phyloP scores from a whole-genome alignment of 2,888 invertebrate species.

The Trisateles emortualis region DNA sequence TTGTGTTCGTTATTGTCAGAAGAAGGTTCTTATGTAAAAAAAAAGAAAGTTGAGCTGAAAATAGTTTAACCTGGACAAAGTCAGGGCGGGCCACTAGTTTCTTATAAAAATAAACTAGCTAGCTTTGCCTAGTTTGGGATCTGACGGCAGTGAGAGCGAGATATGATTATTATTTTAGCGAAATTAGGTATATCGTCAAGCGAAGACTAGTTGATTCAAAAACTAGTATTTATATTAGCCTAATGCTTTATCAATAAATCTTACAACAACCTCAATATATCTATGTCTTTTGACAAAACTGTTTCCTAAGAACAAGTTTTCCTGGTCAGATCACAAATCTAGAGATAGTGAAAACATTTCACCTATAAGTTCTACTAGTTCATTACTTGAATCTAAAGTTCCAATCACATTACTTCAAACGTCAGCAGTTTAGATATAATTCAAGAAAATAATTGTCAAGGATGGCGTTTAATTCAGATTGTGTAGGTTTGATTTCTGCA shows the following conservation, averaged over 20 bases:
- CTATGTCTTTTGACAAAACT: constrained; percentile 18
- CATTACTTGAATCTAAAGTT: neutral
- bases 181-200: neutral
- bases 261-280: constrained; percentile 20
- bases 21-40: too few species aligned
- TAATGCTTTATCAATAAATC: constrained; percentile 26
- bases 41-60: too few species aligned
- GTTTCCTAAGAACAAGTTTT: constrained; percentile 19
- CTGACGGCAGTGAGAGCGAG: too few species aligned
- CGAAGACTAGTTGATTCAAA: constrained; percentile 17
- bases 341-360: constrained; percentile 11
- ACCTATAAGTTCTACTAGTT: constrained; percentile 7
- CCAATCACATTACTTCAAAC: neutral
- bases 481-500: too few species aligned
- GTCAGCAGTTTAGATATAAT: neutral
- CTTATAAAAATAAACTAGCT: too few species aligned
- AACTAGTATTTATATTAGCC: constrained; percentile 4
- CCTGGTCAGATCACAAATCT: constrained; percentile 8
- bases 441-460: neutral
- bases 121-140: too few species aligned
- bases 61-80: too few species aligned
- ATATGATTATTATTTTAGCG: too few species aligned
- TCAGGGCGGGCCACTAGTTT: too few species aligned
- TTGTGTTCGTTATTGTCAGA: too few species aligned
- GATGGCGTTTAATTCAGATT: neutral